Percentiles rank a stretch among this genome's conserved stretches.
These are phyloP conservation scores for Atethmia centrago DNA, from an alignment of 2,888 invertebrate species.

Conservation along the genomic window DNA sequence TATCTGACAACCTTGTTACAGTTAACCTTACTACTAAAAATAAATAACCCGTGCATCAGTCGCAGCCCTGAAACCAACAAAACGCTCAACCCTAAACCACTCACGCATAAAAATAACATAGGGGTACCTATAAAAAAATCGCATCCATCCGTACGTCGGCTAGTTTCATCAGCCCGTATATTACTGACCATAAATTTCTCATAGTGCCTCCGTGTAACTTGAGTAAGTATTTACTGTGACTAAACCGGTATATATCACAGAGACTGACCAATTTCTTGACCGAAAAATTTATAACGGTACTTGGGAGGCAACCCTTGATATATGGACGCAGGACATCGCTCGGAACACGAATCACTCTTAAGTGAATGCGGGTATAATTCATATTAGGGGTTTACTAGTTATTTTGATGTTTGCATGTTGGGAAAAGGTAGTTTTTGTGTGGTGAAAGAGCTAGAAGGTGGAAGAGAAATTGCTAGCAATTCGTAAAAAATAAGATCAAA, in stretches of 20 bases:
- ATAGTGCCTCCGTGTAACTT: constrained; percentile 75
- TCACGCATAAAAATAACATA: constrained; percentile 70
- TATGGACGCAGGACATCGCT: constrained; percentile 76
- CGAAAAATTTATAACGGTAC: constrained; percentile 89
- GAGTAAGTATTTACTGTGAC: constrained; percentile 81
- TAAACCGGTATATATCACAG: constrained; percentile 82
- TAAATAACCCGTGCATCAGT: not conserved
- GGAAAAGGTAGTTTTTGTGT: not conserved
- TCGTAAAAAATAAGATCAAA: not conserved
- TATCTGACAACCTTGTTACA: not conserved
- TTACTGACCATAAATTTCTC: constrained; percentile 84
- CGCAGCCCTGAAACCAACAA: constrained; percentile 19
- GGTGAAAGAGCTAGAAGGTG: not conserved
- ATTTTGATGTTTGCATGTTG: constrained; percentile 15
- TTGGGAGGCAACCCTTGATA: constrained; percentile 72
- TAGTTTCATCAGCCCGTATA: constrained; percentile 84
- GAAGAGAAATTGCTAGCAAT: not conserved
- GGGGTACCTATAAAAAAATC: constrained; percentile 62
- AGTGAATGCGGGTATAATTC: constrained; percentile 66
- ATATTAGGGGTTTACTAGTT: constrained; percentile 51
- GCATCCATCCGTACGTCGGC: constrained; percentile 64
- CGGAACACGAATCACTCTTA: constrained; percentile 55
- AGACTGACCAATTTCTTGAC: constrained; percentile 87
- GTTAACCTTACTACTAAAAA: too few relatives aligned
- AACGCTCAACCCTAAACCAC: constrained; percentile 40